Conservation (phyloP, 2,113 vertebrate genomes). For the Eulemur rufifrons region DNA sequence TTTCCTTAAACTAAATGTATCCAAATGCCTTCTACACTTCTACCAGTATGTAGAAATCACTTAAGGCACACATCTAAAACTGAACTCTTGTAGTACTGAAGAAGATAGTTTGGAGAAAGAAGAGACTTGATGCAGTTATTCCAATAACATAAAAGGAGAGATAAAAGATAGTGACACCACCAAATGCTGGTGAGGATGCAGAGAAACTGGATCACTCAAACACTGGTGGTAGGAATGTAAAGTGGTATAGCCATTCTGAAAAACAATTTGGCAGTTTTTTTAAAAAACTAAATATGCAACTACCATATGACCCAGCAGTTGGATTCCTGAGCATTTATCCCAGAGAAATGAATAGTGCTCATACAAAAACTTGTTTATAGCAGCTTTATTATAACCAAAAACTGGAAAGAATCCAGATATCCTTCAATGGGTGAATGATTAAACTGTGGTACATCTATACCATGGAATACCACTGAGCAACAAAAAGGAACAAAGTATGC, state of each 20-base stretch:
- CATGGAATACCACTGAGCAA: neutral
- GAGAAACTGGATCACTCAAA: neutral
- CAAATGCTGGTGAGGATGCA: neutral
- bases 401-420: neutral
- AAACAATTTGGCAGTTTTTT: neutral
- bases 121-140: neutral
- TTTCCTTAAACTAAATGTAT: neutral
- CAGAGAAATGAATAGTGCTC: neutral
- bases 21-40: neutral
- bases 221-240: neutral
- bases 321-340: neutral
- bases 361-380: neutral
- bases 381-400: neutral
- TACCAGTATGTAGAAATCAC: neutral
- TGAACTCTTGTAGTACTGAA: neutral
- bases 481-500: neutral
- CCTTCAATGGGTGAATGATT: neutral
- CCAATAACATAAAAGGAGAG: neutral
- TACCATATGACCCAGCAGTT: neutral
- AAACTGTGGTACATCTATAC: neutral
- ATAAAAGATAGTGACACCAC: neutral
- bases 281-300: neutral
- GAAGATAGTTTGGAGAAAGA: neutral
- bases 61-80: conserved; percentile 8
- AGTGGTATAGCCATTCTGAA: neutral